Conservation (phyloP, 2,888 invertebrate species). For the Agapostemon virescens region DNA sequence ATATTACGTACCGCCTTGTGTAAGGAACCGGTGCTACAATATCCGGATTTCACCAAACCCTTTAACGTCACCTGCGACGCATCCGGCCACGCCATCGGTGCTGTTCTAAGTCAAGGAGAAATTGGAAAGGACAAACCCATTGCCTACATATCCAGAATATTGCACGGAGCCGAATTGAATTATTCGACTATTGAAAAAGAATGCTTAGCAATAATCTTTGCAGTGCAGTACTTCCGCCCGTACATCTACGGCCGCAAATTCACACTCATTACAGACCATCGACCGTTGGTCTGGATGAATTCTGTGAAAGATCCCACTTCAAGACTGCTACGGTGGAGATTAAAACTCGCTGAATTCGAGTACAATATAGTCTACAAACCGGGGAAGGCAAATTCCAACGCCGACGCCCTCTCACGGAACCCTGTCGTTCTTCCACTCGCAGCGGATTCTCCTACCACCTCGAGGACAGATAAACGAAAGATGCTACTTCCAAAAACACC, state of each 20-base stretch:
- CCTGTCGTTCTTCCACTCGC: neutral
- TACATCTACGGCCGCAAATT: neutral
- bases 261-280: neutral
- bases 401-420: neutral
- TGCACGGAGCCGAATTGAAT: neutral
- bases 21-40: constrained; percentile 11
- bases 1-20: neutral
- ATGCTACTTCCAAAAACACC: too few species aligned
- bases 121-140: constrained; percentile 12
- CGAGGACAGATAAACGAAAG: too few species aligned
- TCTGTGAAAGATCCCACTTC: neutral
- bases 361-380: neutral
- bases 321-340: neutral
- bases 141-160: neutral
- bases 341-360: neutral
- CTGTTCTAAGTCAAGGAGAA: constrained; percentile 20
- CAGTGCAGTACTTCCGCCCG: neutral
- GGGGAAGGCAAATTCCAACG: neutral
- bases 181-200: constrained; percentile 2
- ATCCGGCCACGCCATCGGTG: neutral
- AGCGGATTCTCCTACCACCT: too few species aligned
- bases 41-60: neutral
- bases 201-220: neutral
- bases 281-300: neutral
- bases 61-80: constrained; percentile 23